A percentile compares a stretch with the other conserved stretches of the same genome.
Conservation (phyloP, 2,797 vertebrate genomes). For the Lycodopsis pacificus region DNA sequence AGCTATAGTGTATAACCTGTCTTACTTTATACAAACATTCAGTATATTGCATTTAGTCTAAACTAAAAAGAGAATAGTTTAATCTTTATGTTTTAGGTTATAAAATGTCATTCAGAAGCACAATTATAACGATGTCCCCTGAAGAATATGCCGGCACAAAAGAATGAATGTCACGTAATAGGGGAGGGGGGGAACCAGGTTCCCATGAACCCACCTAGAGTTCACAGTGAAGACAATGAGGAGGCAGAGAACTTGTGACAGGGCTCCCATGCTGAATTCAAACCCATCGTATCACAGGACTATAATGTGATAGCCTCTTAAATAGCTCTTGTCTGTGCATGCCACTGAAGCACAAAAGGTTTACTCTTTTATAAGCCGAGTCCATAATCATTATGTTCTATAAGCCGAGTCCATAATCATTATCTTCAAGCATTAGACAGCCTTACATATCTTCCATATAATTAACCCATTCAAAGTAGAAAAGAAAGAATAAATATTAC, state of each 20-base stretch:
- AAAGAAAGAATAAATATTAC: conserved; percentile 22
- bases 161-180: background rate
- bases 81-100: background rate
- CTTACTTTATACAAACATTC: background rate
- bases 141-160: background rate
- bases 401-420: conserved; percentile 10
- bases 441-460: conserved; percentile 21
- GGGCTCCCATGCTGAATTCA: conserved; percentile 3
- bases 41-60: background rate
- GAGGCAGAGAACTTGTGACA: conserved; percentile 12
- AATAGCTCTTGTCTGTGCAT: conserved; percentile 5
- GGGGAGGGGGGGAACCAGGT: background rate
- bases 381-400: background rate
- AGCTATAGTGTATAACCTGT: background rate
- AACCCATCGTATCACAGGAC: background rate
- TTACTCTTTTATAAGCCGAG: conserved; percentile 2
- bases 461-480: conserved; percentile 33
- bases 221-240: conserved; percentile 17
- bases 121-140: background rate
- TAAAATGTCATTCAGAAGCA: background rate
- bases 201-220: conserved; percentile 10
- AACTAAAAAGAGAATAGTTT: background rate
- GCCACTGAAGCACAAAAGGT: background rate
- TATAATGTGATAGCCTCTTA: conserved; percentile 1
- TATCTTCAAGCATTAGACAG: conserved; percentile 18